Evolutionary conservation across 2,888 invertebrate species (phyloP).

Genomic region (Hedya salicella): DNA sequence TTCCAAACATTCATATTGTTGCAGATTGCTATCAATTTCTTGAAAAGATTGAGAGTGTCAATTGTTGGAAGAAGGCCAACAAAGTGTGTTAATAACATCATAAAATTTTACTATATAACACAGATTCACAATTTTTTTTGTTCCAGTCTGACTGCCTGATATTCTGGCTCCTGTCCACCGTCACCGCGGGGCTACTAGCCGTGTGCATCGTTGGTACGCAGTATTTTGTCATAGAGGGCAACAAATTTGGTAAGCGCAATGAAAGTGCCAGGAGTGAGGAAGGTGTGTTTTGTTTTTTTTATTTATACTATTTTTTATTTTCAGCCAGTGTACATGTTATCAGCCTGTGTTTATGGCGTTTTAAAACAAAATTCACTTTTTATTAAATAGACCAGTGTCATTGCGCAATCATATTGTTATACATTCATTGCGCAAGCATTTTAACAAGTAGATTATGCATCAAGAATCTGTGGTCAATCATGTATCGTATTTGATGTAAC

Average conservation of each 20-base stretch:
- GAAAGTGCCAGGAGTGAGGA: constrained; percentile 72
- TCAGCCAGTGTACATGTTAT: constrained; percentile 3
- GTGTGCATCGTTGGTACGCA: constrained; percentile 88
- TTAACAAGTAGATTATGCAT: too few species aligned
- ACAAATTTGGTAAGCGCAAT: constrained; percentile 85
- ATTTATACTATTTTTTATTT: constrained; percentile 47
- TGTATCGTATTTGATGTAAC: too few species aligned
- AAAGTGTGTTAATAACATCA: too few species aligned
- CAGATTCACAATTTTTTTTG: constrained; percentile 46
- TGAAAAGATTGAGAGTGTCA: too few species aligned
- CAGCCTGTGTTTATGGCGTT: not conserved
- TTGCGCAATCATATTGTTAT: too few species aligned
- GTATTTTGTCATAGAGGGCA: constrained; percentile 88
- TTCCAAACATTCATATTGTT: too few species aligned
- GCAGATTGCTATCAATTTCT: too few species aligned
- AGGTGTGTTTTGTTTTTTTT: constrained; percentile 75
- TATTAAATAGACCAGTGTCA: too few species aligned
- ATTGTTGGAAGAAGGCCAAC: too few species aligned
- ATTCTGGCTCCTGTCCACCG: constrained; percentile 87
- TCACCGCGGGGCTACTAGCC: constrained; percentile 86
- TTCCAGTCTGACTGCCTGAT: constrained; percentile 87
- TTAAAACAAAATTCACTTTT: constrained; percentile 2
- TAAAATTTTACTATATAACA: too few species aligned
- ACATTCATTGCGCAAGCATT: too few species aligned
- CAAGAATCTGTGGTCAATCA: too few species aligned